Evolutionary conservation across 2,113 vertebrate genomes (phyloP), one percentile per base, ranked within the genome.

Genomic region (Platysternon megacephalum): DNA sequence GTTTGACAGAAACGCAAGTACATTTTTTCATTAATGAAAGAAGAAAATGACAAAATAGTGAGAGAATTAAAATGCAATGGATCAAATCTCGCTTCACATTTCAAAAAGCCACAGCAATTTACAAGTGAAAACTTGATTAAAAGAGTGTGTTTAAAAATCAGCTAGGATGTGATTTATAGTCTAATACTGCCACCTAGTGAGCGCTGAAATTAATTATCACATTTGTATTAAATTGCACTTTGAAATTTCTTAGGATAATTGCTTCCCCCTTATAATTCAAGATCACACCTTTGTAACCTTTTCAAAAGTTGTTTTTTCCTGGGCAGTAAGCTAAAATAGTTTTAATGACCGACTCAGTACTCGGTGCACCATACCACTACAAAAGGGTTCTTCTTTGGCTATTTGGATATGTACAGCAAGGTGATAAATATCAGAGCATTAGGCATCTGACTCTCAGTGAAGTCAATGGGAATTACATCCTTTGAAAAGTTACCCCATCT

Each of bases 181-280:
- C 79, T 91, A 39, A 79, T 81, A 89, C 68, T 97, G 98, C 98
- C 98, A 98, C 84, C 98, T 98, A 95, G 97, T 89, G 98, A 93
- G 3, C 0, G 55, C 6, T 9, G 2, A 88, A 86, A 49, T 49
- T 49, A 76, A 42, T 90, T 65, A 83, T 8, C 22, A 51, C 74
- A 29, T 49, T 24, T 48, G 7, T 19, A 6, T 26, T 84, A 39
- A 3, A 28, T 3, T 19, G 13, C 19, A 56, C 49, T 51, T 29
- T 39, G 5, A n/a, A 56, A n/a, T 52, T 52, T 28, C 26, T 58
- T 44, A 42, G 44, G 35, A n/a, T 26, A 13, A 4, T 58, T 94
- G 86, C 88, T 82, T 8, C 72, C 83, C 1, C 3, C 4, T 22
- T 8, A 19, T 21, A 11, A 32, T 5, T 5, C 42, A 44, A 86